A percentile compares a stretch with the other conserved stretches of the same genome.
Conservation (phyloP, 1,140 invertebrate genomes). For the Phenacoccus solenopsis region DNA sequence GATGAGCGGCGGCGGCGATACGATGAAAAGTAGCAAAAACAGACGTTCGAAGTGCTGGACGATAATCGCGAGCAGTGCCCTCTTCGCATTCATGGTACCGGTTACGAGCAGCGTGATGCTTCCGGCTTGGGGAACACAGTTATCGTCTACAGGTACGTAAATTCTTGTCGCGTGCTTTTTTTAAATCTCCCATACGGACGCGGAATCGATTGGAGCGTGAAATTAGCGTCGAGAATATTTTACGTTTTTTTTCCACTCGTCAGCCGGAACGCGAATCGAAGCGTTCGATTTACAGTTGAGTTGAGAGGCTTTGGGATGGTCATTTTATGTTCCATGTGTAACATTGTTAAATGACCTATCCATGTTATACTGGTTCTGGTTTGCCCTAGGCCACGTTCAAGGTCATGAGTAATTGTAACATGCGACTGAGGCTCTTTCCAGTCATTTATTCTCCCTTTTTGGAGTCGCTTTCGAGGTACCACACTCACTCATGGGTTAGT, state of each 20-base stretch:
- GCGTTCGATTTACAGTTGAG: too few species aligned
- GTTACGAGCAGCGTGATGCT: not conserved
- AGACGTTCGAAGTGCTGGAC: not conserved
- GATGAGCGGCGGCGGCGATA: not conserved
- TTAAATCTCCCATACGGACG: too few species aligned
- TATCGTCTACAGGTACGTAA: not conserved
- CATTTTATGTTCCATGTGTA: not conserved
- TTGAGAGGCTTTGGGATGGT: too few species aligned
- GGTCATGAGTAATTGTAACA: constrained; percentile 1
- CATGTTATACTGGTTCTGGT: not conserved
- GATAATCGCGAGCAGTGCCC: constrained; percentile 7
- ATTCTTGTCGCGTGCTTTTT: not conserved
- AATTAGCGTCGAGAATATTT: too few species aligned
- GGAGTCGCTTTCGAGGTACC: too few species aligned
- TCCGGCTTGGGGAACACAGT: not conserved
- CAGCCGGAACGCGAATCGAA: too few species aligned
- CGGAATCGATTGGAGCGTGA: too few species aligned
- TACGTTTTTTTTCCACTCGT: too few species aligned
- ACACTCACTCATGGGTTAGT: too few species aligned
- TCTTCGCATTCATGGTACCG: constrained; percentile 3
- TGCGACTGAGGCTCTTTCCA: not conserved
- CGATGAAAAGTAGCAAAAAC: not conserved
- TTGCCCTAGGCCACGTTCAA: not conserved
- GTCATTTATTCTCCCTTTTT: too few species aligned
- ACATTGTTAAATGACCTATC: constrained; percentile 2